Conservation (phyloP, 2,797 vertebrate species). For the Otolemur crassicaudatus region DNA sequence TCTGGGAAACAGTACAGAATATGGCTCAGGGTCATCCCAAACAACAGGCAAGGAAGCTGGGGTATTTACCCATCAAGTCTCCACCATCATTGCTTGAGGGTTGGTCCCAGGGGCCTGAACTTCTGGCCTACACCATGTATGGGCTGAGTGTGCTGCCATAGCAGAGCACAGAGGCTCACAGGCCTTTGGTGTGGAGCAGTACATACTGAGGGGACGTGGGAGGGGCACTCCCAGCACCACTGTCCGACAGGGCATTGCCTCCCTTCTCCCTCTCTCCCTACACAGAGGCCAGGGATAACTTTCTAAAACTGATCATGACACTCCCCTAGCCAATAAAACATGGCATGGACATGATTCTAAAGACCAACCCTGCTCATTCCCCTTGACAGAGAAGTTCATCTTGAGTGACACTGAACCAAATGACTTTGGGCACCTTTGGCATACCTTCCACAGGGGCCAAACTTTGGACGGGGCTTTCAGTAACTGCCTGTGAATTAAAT, state of each 20-base stretch:
- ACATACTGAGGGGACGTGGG: rapidly evolving
- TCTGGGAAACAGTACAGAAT: background rate
- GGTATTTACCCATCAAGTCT: background rate
- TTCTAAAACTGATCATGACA: background rate
- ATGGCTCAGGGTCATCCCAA: background rate
- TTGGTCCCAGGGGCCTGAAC: background rate
- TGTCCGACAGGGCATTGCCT: background rate
- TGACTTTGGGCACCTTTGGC: background rate
- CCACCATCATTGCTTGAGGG: background rate
- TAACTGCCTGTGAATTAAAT: background rate
- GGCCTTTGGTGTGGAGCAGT: rapidly evolving
- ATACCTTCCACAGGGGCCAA: background rate
- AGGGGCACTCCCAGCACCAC: background rate
- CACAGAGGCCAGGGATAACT: background rate
- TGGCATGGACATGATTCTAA: background rate
- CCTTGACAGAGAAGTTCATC: background rate
- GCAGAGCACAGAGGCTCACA: background rate
- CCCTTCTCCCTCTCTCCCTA: background rate
- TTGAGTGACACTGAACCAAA: background rate
- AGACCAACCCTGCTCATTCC: background rate
- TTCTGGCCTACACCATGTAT: background rate
- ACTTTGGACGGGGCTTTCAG: background rate
- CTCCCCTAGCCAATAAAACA: background rate
- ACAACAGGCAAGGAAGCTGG: background rate
- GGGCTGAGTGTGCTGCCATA: background rate